Evolutionary conservation across 2,113 vertebrate genomes (phyloP), one percentile per base, ranked within the genome.

Genomic region (Misgurnus anguillicaudatus): DNA sequence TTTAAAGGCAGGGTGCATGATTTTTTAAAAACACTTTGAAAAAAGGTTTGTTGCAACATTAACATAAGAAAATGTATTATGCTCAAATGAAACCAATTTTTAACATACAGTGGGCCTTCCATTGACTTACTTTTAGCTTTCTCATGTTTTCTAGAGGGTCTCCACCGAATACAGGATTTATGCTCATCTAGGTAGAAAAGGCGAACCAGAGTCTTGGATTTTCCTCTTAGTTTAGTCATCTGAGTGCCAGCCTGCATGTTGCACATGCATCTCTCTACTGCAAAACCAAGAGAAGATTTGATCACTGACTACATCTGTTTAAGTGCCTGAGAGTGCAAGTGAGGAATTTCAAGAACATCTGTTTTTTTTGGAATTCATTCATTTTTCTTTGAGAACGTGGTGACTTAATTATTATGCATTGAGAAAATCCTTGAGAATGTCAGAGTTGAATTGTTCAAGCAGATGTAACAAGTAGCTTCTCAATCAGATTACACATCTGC

Each of bases 101-200:
- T n/a, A n/a, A n/a, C n/a, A n/a, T n/a, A n/a, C n/a, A n/a, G n/a
- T n/a, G n/a, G 24, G 24, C 24, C 24, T 1, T 31, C 24, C 24
- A 31, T 31, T 1, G 55, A 85, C 96, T 97, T 88, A 99, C 97
- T 98, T 90, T 98, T 98, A 85, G 97, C 97, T 82, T 94, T 97
- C 89, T 98, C 95, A 0, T 95, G 94, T 89, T 99, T 99, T n/a
- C 95, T 93, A 0, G 97, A 99, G 0, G 97, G 97, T 76, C 95
- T 90, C 97, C 97, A 99, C 6, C 97, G 93, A 72, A 98, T 94
- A 76, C 97, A 98, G 2, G 96, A 96, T 75, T 94, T 95, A 83
- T 98, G 96, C 57, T 98, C 96, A 0, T 98, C 97, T 88, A 99
- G 83, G 88, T 94, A 98, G 80, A 96, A 98, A 90, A 96, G 94